Evolutionary conservation across 2,113 vertebrate species (phyloP), one percentile per base, ranked within the genome.

Genomic region (Notiomystis cincta): DNA sequence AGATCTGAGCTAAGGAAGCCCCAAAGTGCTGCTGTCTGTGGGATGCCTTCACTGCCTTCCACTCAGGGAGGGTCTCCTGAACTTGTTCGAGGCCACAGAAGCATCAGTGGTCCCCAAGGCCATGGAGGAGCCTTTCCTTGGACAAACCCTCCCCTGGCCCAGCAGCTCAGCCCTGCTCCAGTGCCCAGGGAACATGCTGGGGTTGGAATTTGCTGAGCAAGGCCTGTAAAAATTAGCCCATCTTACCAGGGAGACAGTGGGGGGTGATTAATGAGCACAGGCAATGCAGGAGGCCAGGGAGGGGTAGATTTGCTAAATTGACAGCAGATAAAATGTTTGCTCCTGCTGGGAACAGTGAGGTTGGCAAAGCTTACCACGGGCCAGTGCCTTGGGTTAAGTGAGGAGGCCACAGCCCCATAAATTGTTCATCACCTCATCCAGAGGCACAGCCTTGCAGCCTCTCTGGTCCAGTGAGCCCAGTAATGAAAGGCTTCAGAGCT

Each of bases 351-450:
- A 96, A 95, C 60, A 89, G 92, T 44, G 15, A 97, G 93, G 92
- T 82, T 95, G 89, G 93, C 89, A 94, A 91, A 93, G 48, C 65
- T 76, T 53, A 60, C 24, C 93, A 86, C 14, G 90, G 95, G 76
- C 94, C 97, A 96, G 44, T 80, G 65, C 28, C 89, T 56, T 58
- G 87, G 96, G 96, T 97, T 97, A 96, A 97, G 92, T 93, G 92
- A 62, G 90, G 76, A 90, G 96, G 75, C 83, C 93, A 79, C 3
- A 0, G 81, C 83, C 88, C 94, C 14, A 0, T 80, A 81, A 90
- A 93, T 66, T 94, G 83, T 91, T 69, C 83, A 66, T 85, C 71
- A 57, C 25, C 61, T 57, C 51, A 42, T 58, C 31, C 61, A 31
- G 90, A 90, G 87, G 56, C 76, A 47, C 57, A 82, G 93, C 54